phyloP scores from a whole-genome alignment of 2,113 vertebrate species.

The Tricholaema leucomelas region DNA sequence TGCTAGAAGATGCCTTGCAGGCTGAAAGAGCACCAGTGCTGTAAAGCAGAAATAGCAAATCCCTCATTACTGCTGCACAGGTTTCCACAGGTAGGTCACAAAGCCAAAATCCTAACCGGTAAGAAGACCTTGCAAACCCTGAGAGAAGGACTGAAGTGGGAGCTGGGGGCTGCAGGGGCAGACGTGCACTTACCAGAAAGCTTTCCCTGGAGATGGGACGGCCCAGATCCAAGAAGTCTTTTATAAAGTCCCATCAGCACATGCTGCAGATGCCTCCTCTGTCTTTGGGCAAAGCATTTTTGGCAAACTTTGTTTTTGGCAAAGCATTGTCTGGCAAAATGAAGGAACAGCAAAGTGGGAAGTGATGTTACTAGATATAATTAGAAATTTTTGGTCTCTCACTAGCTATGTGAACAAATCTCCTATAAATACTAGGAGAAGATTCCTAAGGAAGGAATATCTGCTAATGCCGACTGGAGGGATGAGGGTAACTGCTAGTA shows the following conservation, averaged over 20 bases:
- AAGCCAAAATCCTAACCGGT: neutral
- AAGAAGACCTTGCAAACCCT: neutral
- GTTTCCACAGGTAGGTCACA: neutral
- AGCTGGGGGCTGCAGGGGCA: neutral
- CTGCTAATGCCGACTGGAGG: constrained; percentile 28
- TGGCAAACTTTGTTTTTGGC: constrained; percentile 73
- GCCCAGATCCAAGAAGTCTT: neutral
- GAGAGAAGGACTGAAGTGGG: neutral
- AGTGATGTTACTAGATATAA: constrained; percentile 65
- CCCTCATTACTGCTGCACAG: neutral
- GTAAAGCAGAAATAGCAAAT: constrained; percentile 14
- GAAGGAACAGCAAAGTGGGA: constrained; percentile 21
- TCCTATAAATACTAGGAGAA: constrained; percentile 57
- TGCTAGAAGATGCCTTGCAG: constrained; percentile 49
- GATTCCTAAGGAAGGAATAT: constrained; percentile 30
- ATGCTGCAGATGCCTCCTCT: constrained; percentile 62
- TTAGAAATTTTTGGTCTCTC: constrained; percentile 59
- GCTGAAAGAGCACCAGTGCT: neutral
- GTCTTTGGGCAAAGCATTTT: constrained; percentile 69
- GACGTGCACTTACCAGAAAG: constrained; percentile 40
- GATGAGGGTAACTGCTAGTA: neutral
- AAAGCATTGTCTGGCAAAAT: constrained; percentile 77
- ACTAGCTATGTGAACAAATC: constrained; percentile 47
- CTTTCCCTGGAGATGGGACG: neutral
- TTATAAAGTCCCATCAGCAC: constrained; percentile 48